Evolutionary conservation across 2,888 invertebrate genomes (phyloP).

Genomic region (Lasioglossum zephyrum): DNA sequence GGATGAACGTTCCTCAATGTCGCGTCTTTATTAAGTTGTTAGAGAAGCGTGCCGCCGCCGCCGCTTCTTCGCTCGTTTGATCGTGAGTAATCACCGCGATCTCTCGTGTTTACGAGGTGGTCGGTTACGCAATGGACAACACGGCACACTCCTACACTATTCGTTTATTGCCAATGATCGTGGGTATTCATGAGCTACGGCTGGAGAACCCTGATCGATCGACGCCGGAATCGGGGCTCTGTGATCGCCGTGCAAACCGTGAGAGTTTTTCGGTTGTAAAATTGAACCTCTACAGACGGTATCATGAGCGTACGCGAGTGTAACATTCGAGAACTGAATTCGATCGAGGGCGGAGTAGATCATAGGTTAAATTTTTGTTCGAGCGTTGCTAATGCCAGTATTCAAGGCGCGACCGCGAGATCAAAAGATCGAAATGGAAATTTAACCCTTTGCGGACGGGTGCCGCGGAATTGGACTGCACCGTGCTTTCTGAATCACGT

Average conservation of each 20-base stretch:
- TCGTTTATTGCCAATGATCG: background rate
- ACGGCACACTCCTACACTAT: conserved; percentile 27
- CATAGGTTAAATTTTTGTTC: conserved; percentile 12
- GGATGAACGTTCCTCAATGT: conserved; percentile 46
- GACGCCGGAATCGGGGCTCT: background rate
- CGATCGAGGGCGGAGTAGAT: conserved; percentile 14
- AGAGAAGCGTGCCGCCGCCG: conserved; percentile 26
- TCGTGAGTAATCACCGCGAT: conserved; percentile 14
- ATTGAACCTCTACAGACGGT: background rate
- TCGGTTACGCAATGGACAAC: conserved; percentile 39
- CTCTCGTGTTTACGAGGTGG: conserved; percentile 16
- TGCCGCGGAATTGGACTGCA: background rate
- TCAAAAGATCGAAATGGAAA: conserved; percentile 1
- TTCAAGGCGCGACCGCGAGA: background rate
- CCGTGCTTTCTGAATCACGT: background rate
- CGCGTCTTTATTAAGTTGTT: conserved; percentile 53
- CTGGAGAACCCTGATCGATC: conserved; percentile 1
- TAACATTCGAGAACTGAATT: background rate
- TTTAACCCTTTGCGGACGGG: background rate
- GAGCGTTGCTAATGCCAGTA: conserved; percentile 6
- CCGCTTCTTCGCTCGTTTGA: conserved; percentile 24
- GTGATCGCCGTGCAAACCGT: background rate
- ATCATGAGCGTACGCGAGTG: background rate
- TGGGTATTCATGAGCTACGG: conserved; percentile 38
- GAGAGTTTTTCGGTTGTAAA: conserved; percentile 16